Evolutionary conservation across 2,113 vertebrate species (phyloP), one percentile per base, ranked within the genome.

Genomic region (Rhineura floridana): DNA sequence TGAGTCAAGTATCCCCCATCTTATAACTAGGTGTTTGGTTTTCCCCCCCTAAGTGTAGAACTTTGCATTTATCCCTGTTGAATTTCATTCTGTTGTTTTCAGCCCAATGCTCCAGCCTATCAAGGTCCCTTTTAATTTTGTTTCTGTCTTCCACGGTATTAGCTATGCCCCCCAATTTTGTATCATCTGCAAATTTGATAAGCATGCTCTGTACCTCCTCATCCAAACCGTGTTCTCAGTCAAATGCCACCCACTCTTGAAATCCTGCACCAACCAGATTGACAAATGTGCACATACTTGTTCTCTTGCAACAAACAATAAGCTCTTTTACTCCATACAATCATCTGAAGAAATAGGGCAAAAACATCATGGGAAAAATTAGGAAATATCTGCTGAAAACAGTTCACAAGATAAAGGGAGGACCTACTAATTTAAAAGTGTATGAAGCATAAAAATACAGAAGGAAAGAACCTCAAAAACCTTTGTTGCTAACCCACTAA

Each of bases 281-380:
- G 94, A 89, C 88, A 1, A 46, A 94, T 89, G 91, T 89, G 92
- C 93, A 95, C 88, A 92, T 93, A 95, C 93, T 91, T 88, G 69
- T 13, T 63, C 93, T 95, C 92, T 93, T 89, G 87, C 0, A 0
- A 92, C 23, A 96, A 96, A 97, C 97, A 97, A 97, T 96, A 96
- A 93, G 21, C 93, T 96, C 96, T 97, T 97, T 97, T 96, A 97
- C 91, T 39, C 86, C 76, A 63, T 88, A 90, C 93, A 94, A 88
- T 95, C 92, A 95, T 93, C 92, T 94, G 94, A 95, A 96, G 95
- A 95, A 97, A 93, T 86, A 94, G 89, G 91, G 92, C 36, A 91
- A 95, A n/a, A 96, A 96, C 93, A 91, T 97, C 96, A 97, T 96
- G 95, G 96, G 96, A 96, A 94, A 97, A 96, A 94, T 96, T 94